phyloP scores from a whole-genome alignment of 2,888 invertebrate species.

The Onthophagus sagittarius region DNA sequence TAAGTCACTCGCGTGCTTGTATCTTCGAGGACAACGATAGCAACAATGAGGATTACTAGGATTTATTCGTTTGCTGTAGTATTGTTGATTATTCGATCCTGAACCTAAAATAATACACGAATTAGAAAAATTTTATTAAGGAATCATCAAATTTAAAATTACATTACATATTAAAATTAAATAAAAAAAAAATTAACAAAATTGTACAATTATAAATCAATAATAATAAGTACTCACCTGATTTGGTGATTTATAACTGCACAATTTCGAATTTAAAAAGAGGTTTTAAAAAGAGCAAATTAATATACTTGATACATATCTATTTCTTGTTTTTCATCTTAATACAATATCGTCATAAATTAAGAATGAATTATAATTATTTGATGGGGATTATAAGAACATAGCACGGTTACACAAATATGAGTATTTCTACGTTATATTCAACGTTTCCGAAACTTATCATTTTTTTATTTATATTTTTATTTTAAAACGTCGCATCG shows the following conservation, averaged over 20 bases:
- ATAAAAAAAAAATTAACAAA: too few relatives aligned
- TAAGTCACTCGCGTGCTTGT: constrained; percentile 19
- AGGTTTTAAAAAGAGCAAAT: neutral
- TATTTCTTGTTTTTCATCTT: neutral
- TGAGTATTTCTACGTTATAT: neutral
- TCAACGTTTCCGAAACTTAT: too few relatives aligned
- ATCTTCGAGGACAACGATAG: constrained; percentile 20
- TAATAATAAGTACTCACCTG: too few relatives aligned
- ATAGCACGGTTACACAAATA: neutral
- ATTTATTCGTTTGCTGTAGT: constrained; percentile 18
- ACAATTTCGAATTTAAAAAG: too few relatives aligned
- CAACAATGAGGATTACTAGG: constrained; percentile 20
- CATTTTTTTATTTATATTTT: too few relatives aligned
- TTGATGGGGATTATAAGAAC: neutral
- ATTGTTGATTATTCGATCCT: neutral
- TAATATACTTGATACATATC: neutral
- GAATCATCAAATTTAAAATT: too few relatives aligned
- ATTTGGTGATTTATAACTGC: too few relatives aligned
- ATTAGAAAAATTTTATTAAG: neutral
- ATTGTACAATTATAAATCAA: too few relatives aligned
- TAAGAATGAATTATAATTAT: neutral
- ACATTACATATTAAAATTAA: too few relatives aligned
- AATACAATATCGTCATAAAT: neutral
- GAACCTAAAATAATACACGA: neutral
- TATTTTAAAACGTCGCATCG: too few relatives aligned